These are phyloP conservation scores for Calameuta filiformis DNA, from an alignment of 2,888 invertebrate genomes.

Conservation along the genomic window DNA sequence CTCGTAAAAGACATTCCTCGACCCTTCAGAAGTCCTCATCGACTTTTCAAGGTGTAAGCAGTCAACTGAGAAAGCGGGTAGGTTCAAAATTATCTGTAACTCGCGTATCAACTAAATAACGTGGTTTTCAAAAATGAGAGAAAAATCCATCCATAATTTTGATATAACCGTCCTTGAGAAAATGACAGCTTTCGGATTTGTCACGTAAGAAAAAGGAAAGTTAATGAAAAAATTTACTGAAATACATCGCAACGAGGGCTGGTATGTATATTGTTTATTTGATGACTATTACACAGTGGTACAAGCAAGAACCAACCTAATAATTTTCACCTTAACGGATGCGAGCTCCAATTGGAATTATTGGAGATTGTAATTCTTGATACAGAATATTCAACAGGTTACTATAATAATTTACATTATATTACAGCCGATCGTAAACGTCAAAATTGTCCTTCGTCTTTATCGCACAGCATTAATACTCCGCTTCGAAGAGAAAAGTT, in stretches of 20 bases:
- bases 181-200: background rate
- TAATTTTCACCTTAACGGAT: constrained; percentile 1
- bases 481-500: background rate
- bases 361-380: background rate
- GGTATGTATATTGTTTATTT: constrained; percentile 39
- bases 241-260: background rate
- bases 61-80: constrained; percentile 36
- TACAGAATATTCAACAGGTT: constrained; percentile 4
- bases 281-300: constrained; percentile 36
- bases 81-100: constrained; percentile 41
- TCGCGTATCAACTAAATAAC: constrained; percentile 25
- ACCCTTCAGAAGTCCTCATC: background rate
- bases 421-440: constrained; percentile 5
- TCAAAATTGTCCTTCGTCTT: background rate
- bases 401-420: constrained; percentile 18
- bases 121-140: background rate
- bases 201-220: background rate
- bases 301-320: constrained; percentile 33
- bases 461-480: background rate
- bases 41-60: background rate
- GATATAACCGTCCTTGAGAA: background rate
- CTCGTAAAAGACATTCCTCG: background rate
- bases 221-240: background rate
- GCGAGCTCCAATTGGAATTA: background rate
- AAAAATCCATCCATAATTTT: background rate